Base-by-base conservation (phyloP, 2,888 invertebrate species). In the Tipula confusa region DNA sequence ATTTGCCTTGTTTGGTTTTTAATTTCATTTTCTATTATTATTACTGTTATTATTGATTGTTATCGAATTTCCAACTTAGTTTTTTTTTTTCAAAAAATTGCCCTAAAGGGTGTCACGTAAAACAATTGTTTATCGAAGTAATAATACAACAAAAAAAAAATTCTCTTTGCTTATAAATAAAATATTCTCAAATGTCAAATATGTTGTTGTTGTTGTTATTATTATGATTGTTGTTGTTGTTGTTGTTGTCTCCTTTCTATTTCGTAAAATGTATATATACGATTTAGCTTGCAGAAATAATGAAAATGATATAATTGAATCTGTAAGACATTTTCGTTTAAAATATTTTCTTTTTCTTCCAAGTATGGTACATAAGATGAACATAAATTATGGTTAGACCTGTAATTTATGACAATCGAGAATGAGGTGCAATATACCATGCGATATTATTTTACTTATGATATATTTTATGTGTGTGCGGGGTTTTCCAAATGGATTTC, bases 31-130 rank as follows among this genome's bases (percentile, higher is more conserved):
- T 64, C 64, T 24, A 64, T 64, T 64, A 43, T 43, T 43, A 64
- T 64, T 64, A 64, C 64, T 64, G 64, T 64, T 64, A 64, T 64
- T 64, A 64, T 64, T 64, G 64, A 64, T 64, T 64, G 64, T 24
- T 64, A 64, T 64, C 24, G 64, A 64, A 64, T 64, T 64, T 64
- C 64, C 18, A 64, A 3, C 64, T 24, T n/a, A 64, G 11, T 3
- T 9, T 64, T 24, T 64, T 64, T 24, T 64, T 24, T 64, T 64
- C 64, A 24, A 24, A 24, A 64, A 64, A 64, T 64, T 64, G 24
- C 64, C 64, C 64, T 64, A 24, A 64, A 64, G 64, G 64, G 64
- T 64, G 64, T 64, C 64, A 64, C 64, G 64, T 64, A 64, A 64
- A 64, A 64, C 64, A 64, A 64, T 64, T 64, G 64, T 64, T 64